Base-by-base conservation (phyloP, 2,797 vertebrate genomes). In the Cirrhinus mrigala region DNA sequence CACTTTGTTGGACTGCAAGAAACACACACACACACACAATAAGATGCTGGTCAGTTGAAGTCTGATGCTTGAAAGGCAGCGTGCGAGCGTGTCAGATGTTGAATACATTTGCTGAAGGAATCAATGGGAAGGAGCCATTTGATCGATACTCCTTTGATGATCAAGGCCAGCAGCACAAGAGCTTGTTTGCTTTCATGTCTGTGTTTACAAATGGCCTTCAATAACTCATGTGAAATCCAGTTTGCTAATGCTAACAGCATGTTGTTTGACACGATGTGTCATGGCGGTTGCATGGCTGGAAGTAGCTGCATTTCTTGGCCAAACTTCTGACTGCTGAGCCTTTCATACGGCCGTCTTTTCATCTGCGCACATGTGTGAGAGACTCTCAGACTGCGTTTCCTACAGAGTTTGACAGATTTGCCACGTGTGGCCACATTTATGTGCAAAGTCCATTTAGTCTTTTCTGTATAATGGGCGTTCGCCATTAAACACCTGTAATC, bases 1-100 rank as follows among this genome's bases (percentile, higher is more conserved):
- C 89, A 99, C 97, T 92, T 99, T 99, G 95, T 97, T 98, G 90
- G 98, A 97, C 98, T 99, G 96, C 89, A 94, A 86, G 54, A 81
- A 44, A 71, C 84, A 85, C 75, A 83, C 58, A 89, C 44, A 75
- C n/a, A 85, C 52, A 82, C 4, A 75, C n/a, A 82, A 74, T 62
- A 33, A 84, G 40, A 78, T 1, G 20, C n/a, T 37, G 78, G 56
- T 79, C 74, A 82, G 71, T 81, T 82, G 9, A 81, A 76, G 60
- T 20, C 4, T 70, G 82, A 37, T 79, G 84, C 74, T 85, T 87
- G 85, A 83, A 90, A 89, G 79, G 90, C 54, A 89, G 86, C 86
- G 84, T 60, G 86, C 68, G 88, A 73, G 84, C 81, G 56, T 85
- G 60, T 27, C 7, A 64, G 82, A 46, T 80, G 84, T 66, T 83